A percentile compares a stretch with the other conserved stretches of the same genome.
phyloP scores from a whole-genome alignment of 1,140 invertebrate genomes.

The Pachypeltis micranthus region DNA sequence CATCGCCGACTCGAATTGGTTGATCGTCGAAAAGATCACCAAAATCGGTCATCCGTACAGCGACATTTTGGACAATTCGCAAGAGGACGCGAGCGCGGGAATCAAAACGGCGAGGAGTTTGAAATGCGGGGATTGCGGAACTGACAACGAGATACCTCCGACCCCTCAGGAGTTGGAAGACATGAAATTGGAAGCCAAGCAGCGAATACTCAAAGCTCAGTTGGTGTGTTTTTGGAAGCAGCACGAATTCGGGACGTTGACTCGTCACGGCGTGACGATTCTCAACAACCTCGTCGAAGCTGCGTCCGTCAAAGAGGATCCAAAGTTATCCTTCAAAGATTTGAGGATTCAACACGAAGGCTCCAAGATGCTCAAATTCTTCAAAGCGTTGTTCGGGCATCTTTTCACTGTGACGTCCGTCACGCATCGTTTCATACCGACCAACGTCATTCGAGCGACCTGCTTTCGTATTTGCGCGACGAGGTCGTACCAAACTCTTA shows the following conservation, averaged over 20 bases:
- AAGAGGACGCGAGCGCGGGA: neutral
- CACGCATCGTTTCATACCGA: conserved; percentile 9
- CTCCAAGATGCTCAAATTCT: neutral
- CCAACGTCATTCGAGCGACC: conserved; percentile 3
- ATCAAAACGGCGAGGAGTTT: neutral
- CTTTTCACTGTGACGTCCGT: conserved; percentile 4
- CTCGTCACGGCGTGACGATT: neutral
- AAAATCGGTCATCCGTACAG: neutral
- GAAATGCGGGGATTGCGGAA: conserved; percentile 6
- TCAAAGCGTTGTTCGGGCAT: neutral
- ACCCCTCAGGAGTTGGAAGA: neutral
- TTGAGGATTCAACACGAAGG: neutral
- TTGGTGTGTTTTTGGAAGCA: conserved; percentile 10
- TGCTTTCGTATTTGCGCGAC: conserved; percentile 7
- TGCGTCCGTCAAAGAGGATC: conserved; percentile 5
- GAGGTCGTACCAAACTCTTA: neutral
- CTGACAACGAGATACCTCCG: neutral
- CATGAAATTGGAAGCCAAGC: conserved; percentile 7
- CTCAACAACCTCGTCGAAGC: conserved; percentile 3
- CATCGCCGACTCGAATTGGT: conserved; percentile 10
- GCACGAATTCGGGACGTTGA: neutral
- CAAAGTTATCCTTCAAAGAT: neutral
- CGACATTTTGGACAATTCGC: neutral
- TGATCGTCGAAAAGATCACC: conserved; percentile 3
- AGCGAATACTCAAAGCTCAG: conserved; percentile 9